phyloP scores from a whole-genome alignment of 2,797 vertebrate genomes.

The Petrocephalus sullivani region DNA sequence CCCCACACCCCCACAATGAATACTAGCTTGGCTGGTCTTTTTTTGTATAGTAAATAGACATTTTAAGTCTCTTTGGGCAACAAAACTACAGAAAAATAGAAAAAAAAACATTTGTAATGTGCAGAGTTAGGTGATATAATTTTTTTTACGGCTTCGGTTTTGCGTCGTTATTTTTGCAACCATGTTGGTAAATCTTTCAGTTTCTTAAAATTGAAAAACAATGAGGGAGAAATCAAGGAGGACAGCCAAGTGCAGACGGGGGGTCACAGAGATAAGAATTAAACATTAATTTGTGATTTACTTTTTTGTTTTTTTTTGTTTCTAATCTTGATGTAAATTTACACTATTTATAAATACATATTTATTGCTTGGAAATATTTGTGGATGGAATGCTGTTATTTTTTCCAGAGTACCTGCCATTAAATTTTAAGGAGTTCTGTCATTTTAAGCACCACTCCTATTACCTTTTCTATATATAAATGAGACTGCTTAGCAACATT shows the following conservation, averaged over 20 bases:
- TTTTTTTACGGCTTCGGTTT: slow-evolving; percentile 70
- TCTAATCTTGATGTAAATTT: slow-evolving; percentile 99
- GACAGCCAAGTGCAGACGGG: slow-evolving; percentile 93
- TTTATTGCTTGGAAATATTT: slow-evolving; percentile 99
- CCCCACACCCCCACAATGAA: slow-evolving; percentile 54
- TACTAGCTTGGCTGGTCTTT: slow-evolving; percentile 82
- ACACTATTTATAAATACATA: slow-evolving; percentile 99
- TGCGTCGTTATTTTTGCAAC: slow-evolving; percentile 62
- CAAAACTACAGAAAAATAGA: slow-evolving; percentile 49
- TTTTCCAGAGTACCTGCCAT: slow-evolving; percentile 99
- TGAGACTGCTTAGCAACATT: slow-evolving; percentile 92
- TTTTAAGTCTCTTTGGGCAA: slow-evolving; percentile 75
- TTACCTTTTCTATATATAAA: slow-evolving; percentile 97
- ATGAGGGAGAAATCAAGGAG: slow-evolving; percentile 60
- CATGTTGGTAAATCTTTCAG: slow-evolving; percentile 66
- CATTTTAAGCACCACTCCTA: slow-evolving; percentile 88
- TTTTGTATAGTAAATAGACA: slow-evolving; percentile 79
- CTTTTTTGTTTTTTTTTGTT: slow-evolving; percentile 64
- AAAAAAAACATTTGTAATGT: slow-evolving; percentile 70
- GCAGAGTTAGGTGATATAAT: slow-evolving; percentile 72
- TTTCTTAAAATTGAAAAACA: slow-evolving; percentile 53
- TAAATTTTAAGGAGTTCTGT: slow-evolving; percentile 99
- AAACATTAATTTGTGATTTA: slow-evolving; percentile 96
- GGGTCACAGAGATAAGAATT: slow-evolving; percentile 96
- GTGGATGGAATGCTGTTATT: slow-evolving; percentile 98